phyloP scores from a whole-genome alignment of 1,140 invertebrate genomes.

The Phymastichus coffea region DNA sequence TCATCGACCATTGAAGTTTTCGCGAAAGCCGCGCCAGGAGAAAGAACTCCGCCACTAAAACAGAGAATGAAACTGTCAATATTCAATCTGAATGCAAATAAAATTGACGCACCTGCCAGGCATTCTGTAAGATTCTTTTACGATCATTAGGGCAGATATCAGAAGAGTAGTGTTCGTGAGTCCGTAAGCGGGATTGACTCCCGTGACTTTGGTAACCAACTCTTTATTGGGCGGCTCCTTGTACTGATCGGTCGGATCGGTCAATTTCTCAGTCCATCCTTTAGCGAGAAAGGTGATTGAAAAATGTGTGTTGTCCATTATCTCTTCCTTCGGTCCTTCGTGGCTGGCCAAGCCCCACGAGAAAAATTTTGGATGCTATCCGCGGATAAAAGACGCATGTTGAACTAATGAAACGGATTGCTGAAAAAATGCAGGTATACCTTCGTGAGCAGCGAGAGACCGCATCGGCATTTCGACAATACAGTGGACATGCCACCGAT shows the following conservation, averaged over 20 bases:
- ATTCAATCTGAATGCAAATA: conserved; percentile 15
- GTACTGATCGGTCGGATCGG: conserved; percentile 64
- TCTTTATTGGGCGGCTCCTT: conserved; percentile 65
- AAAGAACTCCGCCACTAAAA: conserved; percentile 56
- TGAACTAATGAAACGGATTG: conserved; percentile 54
- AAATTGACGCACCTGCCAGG: conserved; percentile 63
- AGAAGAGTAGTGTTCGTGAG: conserved; percentile 73
- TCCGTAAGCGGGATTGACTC: conserved; percentile 79
- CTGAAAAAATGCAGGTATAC: conserved; percentile 66
- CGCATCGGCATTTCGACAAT: conserved; percentile 53
- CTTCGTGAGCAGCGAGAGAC: conserved; percentile 57
- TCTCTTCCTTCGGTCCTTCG: conserved; percentile 66
- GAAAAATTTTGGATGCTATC: conserved; percentile 74
- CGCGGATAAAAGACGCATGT: conserved; percentile 33
- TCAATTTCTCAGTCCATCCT: conserved; percentile 73
- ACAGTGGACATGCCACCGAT: no score
- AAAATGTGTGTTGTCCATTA: conserved; percentile 65
- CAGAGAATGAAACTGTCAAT: conserved; percentile 1
- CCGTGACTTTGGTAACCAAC: conserved; percentile 65
- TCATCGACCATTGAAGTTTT: conserved; percentile 66
- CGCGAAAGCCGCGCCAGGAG: conserved; percentile 59
- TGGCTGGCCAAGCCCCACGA: conserved; percentile 68
- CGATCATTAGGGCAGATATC: conserved; percentile 70
- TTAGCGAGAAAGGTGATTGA: conserved; percentile 69
- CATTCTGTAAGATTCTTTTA: conserved; percentile 76